Percentiles rank a stretch among this genome's conserved stretches.
Conservation (phyloP, 23 tunicate species). For the Trididemnum nubilum region DNA sequence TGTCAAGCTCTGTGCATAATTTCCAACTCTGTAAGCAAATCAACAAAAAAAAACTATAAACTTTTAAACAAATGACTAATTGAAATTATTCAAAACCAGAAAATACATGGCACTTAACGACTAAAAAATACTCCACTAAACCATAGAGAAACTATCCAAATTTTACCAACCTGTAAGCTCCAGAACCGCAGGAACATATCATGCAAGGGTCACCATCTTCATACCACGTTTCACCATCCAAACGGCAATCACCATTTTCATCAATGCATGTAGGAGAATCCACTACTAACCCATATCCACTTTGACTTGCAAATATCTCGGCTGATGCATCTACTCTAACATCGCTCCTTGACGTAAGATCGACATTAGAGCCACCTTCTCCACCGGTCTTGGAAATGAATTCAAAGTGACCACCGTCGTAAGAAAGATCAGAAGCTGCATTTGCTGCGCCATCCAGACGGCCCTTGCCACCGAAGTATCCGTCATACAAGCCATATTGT, state of each 20-base stretch:
- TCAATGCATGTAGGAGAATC: constrained; percentile 76
- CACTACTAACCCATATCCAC: neutral
- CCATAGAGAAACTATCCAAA: no score
- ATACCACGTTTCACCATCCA: constrained; percentile 92
- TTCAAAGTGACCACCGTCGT: constrained; percentile 3
- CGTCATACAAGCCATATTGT: neutral
- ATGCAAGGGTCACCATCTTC: constrained; percentile 68
- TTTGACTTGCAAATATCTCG: neutral
- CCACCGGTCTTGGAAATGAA: constrained; percentile 24
- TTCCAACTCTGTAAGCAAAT: no score
- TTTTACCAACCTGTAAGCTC: neutral
- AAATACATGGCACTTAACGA: neutral
- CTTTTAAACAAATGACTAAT: no score
- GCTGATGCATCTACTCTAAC: neutral
- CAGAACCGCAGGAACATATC: constrained; percentile 47
- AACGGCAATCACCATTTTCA: constrained; percentile 67
- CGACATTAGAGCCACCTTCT: neutral
- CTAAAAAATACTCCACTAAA: no score
- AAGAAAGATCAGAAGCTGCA: neutral
- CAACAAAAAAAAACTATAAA: no score
- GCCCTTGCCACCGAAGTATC: constrained; percentile 22
- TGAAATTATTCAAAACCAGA: neutral
- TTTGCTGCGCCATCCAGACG: neutral
- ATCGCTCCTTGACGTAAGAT: constrained; percentile 2
- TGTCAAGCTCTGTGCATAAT: no score